Evolutionary conservation across 2,888 invertebrate species (phyloP).

Genomic region (Acleris sparsana): DNA sequence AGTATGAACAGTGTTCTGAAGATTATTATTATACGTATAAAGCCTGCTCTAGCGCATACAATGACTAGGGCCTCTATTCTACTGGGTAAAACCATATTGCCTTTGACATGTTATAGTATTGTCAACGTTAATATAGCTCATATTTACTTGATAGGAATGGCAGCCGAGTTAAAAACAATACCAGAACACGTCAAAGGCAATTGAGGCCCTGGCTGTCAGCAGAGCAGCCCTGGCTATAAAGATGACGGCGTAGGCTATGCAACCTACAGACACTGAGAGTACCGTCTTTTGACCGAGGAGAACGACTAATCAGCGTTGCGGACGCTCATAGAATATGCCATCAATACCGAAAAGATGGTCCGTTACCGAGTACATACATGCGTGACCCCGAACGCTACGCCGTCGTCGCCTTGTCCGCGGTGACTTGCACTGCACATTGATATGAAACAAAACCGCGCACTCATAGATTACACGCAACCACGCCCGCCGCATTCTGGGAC

Average conservation of each 20-base stretch:
- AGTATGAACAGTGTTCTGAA: conserved; percentile 1
- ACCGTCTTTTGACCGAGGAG: conserved; percentile 55
- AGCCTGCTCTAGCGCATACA: neutral
- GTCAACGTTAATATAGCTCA: neutral
- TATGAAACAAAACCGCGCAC: conserved; percentile 58
- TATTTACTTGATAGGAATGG: no score
- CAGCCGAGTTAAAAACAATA: no score
- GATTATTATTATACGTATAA: neutral
- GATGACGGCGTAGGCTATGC: conserved; percentile 36
- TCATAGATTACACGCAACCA: conserved; percentile 59
- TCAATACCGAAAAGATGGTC: conserved; percentile 65
- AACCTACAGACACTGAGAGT: conserved; percentile 26
- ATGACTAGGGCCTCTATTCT: no score
- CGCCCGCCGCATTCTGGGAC: conserved; percentile 65
- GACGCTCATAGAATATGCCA: conserved; percentile 61
- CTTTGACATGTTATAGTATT: no score
- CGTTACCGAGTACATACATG: conserved; percentile 65
- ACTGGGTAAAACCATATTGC: no score
- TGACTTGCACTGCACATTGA: conserved; percentile 69
- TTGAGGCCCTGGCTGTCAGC: conserved; percentile 4
- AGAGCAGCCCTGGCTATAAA: conserved; percentile 1
- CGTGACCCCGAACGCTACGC: conserved; percentile 59
- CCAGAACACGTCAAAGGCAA: neutral
- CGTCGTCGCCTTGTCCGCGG: conserved; percentile 50
- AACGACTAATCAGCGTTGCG: conserved; percentile 60